Conservation (phyloP, 2,888 invertebrate species). For the Tetragnatha montana region DNA sequence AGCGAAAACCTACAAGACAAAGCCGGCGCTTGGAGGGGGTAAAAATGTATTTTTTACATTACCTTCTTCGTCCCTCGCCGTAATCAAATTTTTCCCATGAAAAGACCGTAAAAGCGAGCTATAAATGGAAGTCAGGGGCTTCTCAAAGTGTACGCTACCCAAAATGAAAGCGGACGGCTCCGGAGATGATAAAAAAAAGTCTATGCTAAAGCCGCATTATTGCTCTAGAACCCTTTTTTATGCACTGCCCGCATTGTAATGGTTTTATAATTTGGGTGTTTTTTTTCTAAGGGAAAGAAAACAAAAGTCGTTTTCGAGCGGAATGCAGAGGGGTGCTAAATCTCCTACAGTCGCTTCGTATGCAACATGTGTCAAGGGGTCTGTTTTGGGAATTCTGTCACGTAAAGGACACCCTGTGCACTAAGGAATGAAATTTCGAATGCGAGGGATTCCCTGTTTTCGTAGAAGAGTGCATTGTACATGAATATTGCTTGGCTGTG, state of each 20-base stretch:
- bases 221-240: constrained; percentile 16
- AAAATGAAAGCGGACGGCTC: constrained; percentile 52
- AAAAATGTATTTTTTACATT: constrained; percentile 50
- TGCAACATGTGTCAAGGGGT: constrained; percentile 22
- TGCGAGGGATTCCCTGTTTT: not conserved
- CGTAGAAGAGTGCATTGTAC: not conserved
- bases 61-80: constrained; percentile 18
- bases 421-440: not conserved
- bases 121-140: constrained; percentile 43
- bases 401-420: constrained; percentile 2
- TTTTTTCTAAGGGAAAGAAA: not conserved
- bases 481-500: not conserved
- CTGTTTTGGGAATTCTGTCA: constrained; percentile 15
- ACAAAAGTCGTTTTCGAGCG: constrained; percentile 20
- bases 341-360: constrained; percentile 28
- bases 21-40: not conserved
- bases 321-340: not conserved
- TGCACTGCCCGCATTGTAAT: constrained; percentile 17
- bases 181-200: not conserved
- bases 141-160: not conserved
- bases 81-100: constrained; percentile 61
- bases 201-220: not conserved
- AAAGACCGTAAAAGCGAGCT: constrained; percentile 53
- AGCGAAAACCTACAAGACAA: not conserved
- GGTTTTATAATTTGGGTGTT: constrained; percentile 44